Base-by-base conservation (phyloP, 2,888 invertebrate genomes). In the Clunio marinus region DNA sequence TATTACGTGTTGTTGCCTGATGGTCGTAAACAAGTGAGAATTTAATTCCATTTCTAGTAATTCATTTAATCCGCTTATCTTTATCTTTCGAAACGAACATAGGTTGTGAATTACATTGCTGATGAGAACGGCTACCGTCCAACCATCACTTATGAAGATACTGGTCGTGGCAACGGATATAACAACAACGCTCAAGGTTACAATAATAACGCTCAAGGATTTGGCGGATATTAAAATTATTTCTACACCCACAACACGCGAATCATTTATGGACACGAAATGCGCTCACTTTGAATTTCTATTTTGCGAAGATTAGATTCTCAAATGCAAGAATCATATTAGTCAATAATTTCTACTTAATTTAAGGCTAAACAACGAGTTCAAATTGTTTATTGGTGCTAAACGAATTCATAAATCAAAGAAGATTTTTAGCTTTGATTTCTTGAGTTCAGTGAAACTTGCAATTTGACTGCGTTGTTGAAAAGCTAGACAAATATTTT, bases 81-180 rank as follows among this genome's bases (percentile, higher is more conserved):
- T 17, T 22, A 35, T 13, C 8, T 59, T 28, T 59, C 22, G 15
- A 28, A 22, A 4, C 28, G 7, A 69, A 74, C 74, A 13, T 80
- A 85, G 81, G 85, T 85, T 45, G 88, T 88, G 0, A 83, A 84
- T 72, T 88, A 88, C 76, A 86, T 85, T 73, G 88, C 88, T 4
- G 86, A 88, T 73, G 81, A 84, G 74, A 80, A 83, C 55, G 88
- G 88, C 24, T 88, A 84, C 79, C 83, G 83, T 71, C 88, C 88
- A 15, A 84, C 81, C 72, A 85, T 88, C 70, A 82, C 84, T 1
- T 88, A 87, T 75, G 86, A 87, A 75, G 84, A 86, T 73, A 81
- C 81, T 27, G 81, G 80, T 51, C 74, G 74, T 67, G 76, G 77
- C 28, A 20, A 46, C 20, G 28, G 32, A 28, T 74, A 75, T 7